Evolutionary conservation across 2,888 invertebrate genomes (phyloP).

Genomic region (Empis livida): DNA sequence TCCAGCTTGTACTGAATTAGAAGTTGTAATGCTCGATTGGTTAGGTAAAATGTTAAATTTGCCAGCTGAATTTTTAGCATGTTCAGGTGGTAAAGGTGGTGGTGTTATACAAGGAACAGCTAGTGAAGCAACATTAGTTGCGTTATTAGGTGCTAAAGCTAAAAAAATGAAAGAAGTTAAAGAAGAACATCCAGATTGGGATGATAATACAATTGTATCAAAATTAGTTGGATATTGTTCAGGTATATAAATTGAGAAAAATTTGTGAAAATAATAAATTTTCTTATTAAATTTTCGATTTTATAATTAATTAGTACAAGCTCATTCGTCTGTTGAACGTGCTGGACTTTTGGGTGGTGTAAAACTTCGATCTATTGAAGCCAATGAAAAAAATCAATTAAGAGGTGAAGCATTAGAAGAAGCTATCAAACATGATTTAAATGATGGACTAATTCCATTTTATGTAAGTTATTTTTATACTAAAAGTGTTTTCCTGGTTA

Average conservation of each 20-base stretch:
- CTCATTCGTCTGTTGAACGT: constrained; percentile 88
- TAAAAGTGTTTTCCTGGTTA: not conserved
- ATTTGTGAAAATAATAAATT: not conserved
- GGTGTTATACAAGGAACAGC: constrained; percentile 90
- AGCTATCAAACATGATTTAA: constrained; percentile 73
- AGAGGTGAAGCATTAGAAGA: constrained; percentile 60
- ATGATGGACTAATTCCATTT: constrained; percentile 88
- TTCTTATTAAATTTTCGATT: not conserved
- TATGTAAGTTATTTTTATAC: constrained; percentile 52
- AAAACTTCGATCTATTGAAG: constrained; percentile 55
- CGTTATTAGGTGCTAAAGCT: constrained; percentile 78
- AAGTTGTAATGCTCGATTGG: constrained; percentile 94
- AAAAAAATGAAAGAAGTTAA: constrained; percentile 54
- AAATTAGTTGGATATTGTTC: constrained; percentile 82
- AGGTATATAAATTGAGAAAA: constrained; percentile 38
- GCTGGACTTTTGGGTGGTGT: constrained; percentile 86
- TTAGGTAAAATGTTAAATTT: constrained; percentile 83
- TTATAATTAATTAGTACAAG: constrained; percentile 48
- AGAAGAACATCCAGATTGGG: constrained; percentile 59
- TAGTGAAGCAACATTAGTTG: constrained; percentile 87
- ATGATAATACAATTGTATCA: constrained; percentile 55
- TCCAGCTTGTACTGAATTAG: constrained; percentile 91
- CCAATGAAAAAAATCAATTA: constrained; percentile 58
- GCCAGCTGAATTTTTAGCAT: constrained; percentile 71
- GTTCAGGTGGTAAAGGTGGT: constrained; percentile 73